Conservation (phyloP, 2,797 vertebrate species). For the Leuciscus waleckii region DNA sequence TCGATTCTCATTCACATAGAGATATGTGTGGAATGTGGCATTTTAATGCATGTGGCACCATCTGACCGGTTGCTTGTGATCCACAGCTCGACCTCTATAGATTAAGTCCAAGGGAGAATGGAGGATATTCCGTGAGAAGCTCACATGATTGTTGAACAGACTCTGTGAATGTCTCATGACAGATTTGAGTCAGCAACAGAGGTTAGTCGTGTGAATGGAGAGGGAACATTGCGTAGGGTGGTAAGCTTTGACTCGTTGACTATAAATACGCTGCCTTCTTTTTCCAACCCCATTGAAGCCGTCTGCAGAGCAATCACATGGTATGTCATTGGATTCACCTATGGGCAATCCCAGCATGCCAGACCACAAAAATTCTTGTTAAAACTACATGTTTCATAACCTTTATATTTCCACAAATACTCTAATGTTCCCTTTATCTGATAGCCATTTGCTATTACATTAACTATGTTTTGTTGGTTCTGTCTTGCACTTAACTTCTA, state of each 20-base stretch:
- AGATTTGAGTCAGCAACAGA: neutral
- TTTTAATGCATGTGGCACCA: conserved; percentile 42
- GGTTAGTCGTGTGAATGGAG: conserved; percentile 4
- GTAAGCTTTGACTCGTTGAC: neutral
- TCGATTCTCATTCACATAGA: neutral
- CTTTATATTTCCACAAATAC: neutral
- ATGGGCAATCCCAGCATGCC: conserved; percentile 26
- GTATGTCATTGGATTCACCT: conserved; percentile 72
- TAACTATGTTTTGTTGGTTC: neutral
- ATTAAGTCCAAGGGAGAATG: neutral
- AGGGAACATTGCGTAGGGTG: neutral
- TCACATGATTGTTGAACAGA: conserved; percentile 53
- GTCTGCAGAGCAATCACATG: conserved; percentile 71
- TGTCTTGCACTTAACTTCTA: conserved; percentile 8
- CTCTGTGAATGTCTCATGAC: conserved; percentile 48
- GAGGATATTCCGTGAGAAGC: conserved; percentile 32
- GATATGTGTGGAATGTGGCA: conserved; percentile 53
- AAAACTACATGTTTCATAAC: conserved; percentile 33
- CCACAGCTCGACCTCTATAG: neutral
- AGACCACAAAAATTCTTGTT: conserved; percentile 64
- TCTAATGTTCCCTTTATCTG: neutral
- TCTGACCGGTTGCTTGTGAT: conserved; percentile 32
- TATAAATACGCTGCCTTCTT: neutral
- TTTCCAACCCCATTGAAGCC: neutral
- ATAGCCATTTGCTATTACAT: neutral